Conservation (phyloP, 2,888 invertebrate genomes). For the Clanis bilineata region DNA sequence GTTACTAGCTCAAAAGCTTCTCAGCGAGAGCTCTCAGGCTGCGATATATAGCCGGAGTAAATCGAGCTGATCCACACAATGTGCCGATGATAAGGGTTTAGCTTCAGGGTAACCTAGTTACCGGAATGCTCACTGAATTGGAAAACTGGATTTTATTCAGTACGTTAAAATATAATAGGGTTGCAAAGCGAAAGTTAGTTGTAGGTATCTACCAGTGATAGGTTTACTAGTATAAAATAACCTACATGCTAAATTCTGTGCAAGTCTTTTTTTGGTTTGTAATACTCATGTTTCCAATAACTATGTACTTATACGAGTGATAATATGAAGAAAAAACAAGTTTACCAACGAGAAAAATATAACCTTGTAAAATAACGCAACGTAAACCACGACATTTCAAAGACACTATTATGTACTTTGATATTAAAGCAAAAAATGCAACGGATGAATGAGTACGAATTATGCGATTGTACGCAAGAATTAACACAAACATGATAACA, state of each 20-base stretch:
- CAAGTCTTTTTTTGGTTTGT: background rate
- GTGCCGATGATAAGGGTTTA: constrained; percentile 51
- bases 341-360: constrained; percentile 1
- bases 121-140: constrained; percentile 11
- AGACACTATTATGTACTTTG: background rate
- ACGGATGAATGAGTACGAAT: background rate
- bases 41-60: constrained; percentile 32
- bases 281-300: background rate
- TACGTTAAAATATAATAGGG: background rate
- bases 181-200: background rate
- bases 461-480: background rate
- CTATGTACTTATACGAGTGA: background rate
- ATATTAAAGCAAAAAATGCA: constrained; percentile 4
- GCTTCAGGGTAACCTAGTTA: constrained; percentile 50
- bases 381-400: background rate
- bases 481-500: background rate
- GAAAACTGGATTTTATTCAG: constrained; percentile 4
- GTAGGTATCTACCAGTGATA: background rate
- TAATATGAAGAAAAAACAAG: background rate
- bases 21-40: background rate
- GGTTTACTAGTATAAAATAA: background rate
- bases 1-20: background rate
- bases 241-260: background rate
- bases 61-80: constrained; percentile 62
- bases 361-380: constrained; percentile 5